Evolutionary conservation across 30 jellyfish, hydroid and myxozoan species (phyloP), one percentile per base, ranked within the genome.

Genomic region (Aurelia sp.): DNA sequence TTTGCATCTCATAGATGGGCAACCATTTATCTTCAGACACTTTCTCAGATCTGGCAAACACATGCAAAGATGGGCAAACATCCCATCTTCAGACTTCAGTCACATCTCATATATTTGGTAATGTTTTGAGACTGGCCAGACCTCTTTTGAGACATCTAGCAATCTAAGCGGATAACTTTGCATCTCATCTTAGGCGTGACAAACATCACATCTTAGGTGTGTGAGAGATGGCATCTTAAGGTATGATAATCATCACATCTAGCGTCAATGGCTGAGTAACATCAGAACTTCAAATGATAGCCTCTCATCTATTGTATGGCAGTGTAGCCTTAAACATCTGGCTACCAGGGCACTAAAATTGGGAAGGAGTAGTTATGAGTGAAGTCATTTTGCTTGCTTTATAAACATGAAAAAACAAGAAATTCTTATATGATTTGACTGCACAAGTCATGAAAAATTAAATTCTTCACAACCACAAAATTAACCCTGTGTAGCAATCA

Each of bases 231-330:
- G 65, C 71, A 64, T 78, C 57, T 35, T 33, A 59, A 77, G 67
- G 38, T 69, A 35, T 41, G 70, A 73, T 41, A 41, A 73, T 73
- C 84, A 73, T 73, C 70, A 50, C 70, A 41, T 41, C 84, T 41
- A 73, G 52, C 72, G 27, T 69, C 80, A 69, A 78, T 47, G 73
- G 87, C 80, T 78, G 89, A 78, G 73, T 69, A 78, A 58, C 80
- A 35, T 78, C 89, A 78, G 89, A 63, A 67, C 89, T 20, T 78
- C 89, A 78, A 78, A 63, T 78, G 89, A 78, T 63, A 78, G 89
- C 89, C 71, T 78, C 89, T 18, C 89, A 78, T 78, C 89, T 78
- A 78, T 78, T 78, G 89, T 81, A 64, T 78, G 80, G 63, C 89
- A 78, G 72, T 78, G 89, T 18, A 48, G 65, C 78, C 55, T 59